phyloP scores from a whole-genome alignment of 1,140 invertebrate genomes.

The Drosophila elegans region DNA sequence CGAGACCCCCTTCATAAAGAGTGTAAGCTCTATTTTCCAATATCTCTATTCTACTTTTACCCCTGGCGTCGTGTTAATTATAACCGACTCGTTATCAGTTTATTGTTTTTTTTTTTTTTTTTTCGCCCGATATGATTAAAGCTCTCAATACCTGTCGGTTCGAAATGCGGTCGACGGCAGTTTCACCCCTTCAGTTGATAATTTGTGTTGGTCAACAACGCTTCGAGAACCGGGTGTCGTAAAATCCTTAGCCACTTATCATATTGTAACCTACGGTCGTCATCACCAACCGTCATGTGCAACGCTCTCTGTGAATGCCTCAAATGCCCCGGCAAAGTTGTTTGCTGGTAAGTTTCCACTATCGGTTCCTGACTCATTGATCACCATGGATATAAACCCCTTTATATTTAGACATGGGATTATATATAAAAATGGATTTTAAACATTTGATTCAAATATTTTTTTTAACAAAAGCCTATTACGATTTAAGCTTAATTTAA shows the following conservation, averaged over 20 bases:
- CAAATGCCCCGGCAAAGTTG: constrained; percentile 76
- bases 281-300: constrained; percentile 57
- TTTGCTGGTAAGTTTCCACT: constrained; percentile 73
- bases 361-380: constrained; percentile 38
- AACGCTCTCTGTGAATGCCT: constrained; percentile 74
- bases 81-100: constrained; percentile 58
- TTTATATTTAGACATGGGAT: too few relatives aligned
- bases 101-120: constrained; percentile 50
- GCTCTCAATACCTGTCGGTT: constrained; percentile 57
- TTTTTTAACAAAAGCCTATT: too few relatives aligned
- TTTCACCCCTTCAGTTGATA: constrained; percentile 58
- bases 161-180: constrained; percentile 23
- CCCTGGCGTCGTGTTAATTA: constrained; percentile 54
- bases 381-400: not conserved
- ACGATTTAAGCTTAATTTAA: too few relatives aligned
- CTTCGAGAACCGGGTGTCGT: constrained; percentile 25
- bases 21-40: constrained; percentile 23
- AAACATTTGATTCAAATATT: too few relatives aligned
- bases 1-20: not conserved
- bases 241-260: constrained; percentile 12
- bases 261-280: constrained; percentile 7
- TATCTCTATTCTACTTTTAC: constrained; percentile 15
- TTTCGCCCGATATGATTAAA: constrained; percentile 70
- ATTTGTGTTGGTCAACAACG: constrained; percentile 51
- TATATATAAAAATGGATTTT: too few relatives aligned